These are phyloP conservation scores for Temnopleurus reevesii DNA, from an alignment of 53 echinoderm and acorn worm species.

Conservation along the genomic window DNA sequence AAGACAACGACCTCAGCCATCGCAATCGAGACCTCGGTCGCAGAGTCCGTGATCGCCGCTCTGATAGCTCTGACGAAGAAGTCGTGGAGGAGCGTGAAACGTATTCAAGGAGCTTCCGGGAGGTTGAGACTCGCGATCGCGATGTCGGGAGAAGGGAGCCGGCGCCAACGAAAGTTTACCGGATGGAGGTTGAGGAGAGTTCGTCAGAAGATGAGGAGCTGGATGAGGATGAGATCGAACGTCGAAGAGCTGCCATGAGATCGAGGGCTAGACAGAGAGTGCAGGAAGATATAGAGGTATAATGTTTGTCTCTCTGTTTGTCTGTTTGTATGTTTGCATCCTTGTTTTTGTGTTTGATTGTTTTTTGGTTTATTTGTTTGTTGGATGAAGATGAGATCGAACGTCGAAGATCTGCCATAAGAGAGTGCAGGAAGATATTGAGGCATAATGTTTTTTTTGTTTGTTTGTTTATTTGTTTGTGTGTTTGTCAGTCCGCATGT, in stretches of 20 bases:
- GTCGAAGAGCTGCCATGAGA: slow-evolving; percentile 72
- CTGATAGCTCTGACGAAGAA: neutral
- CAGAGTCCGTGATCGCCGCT: neutral
- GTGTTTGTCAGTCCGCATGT: too few species aligned
- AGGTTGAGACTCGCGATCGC: neutral
- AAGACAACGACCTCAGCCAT: slow-evolving; percentile 53
- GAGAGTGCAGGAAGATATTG: slow-evolving; percentile 67
- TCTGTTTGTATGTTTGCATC: too few species aligned
- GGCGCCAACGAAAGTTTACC: slow-evolving; percentile 62
- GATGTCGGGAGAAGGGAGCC: neutral
- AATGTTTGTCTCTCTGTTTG: too few species aligned
- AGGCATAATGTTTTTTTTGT: too few species aligned
- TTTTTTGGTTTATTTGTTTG: too few species aligned
- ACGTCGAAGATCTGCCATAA: slow-evolving; percentile 69
- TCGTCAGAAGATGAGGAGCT: slow-evolving; percentile 89
- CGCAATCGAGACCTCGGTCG: slow-evolving; percentile 2
- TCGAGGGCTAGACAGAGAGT: slow-evolving; percentile 61
- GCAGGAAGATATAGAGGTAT: slow-evolving; percentile 62
- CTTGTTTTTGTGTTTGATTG: too few species aligned
- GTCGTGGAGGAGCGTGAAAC: neutral
- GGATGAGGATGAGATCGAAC: slow-evolving; percentile 91
- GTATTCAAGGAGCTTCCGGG: neutral
- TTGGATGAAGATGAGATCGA: slow-evolving; percentile 94
- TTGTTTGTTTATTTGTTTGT: too few species aligned
- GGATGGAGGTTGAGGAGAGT: slow-evolving; percentile 94